phyloP scores from a whole-genome alignment of 2,888 invertebrate genomes.

The Ophioninae sp. region DNA sequence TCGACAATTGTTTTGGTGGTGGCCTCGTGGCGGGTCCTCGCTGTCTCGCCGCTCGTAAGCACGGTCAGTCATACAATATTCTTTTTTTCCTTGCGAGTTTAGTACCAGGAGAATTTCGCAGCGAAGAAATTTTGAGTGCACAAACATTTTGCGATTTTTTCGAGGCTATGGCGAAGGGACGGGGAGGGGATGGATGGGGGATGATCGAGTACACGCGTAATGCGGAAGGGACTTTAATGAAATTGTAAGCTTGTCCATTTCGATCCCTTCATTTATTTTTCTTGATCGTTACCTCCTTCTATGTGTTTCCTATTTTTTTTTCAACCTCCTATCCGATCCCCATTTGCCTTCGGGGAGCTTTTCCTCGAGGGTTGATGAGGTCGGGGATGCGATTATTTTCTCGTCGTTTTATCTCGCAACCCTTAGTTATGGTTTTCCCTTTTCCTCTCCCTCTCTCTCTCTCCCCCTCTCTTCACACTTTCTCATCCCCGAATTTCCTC shows the following conservation, averaged over 20 bases:
- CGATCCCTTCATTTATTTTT: conserved; percentile 14
- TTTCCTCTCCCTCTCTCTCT: not conserved
- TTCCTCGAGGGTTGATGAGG: conserved; percentile 6
- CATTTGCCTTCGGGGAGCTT: conserved; percentile 2
- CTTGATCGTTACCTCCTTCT: conserved; percentile 39
- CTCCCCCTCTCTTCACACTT: not conserved
- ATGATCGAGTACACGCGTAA: conserved; percentile 6
- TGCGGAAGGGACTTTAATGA: conserved; percentile 44
- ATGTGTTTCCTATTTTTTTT: not conserved
- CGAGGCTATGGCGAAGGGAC: not conserved
- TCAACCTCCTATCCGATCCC: not conserved
- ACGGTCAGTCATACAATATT: conserved; percentile 35
- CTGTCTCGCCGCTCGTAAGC: conserved; percentile 1
- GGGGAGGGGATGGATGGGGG: not conserved
- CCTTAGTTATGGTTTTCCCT: not conserved
- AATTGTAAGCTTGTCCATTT: conserved; percentile 42
- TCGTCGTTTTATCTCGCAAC: not conserved
- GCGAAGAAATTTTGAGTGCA: not conserved
- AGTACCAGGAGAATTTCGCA: not conserved
- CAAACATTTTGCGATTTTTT: not conserved
- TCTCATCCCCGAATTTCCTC: not conserved
- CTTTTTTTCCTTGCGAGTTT: not conserved
- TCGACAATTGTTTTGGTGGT: conserved; percentile 32
- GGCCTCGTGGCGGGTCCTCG: conserved; percentile 9
- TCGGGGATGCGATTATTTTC: conserved; percentile 6